Evolutionary conservation across 2,797 vertebrate genomes (phyloP), one percentile per base, ranked within the genome.

Genomic region (Rhinichthys osculus): DNA sequence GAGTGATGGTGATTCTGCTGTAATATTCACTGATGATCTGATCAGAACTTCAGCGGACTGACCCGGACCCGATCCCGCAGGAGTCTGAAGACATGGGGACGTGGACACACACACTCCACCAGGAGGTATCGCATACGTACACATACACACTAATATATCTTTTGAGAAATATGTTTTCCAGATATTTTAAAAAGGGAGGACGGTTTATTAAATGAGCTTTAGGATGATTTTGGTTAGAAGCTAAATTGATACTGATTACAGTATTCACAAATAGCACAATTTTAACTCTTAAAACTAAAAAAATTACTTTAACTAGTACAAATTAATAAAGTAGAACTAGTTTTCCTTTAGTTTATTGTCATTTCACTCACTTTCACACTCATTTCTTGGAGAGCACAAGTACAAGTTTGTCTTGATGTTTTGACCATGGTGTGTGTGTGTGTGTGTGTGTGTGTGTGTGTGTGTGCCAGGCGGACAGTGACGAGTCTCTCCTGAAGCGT

Each of bases 51-150:
- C 38, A 44, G 70, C 80, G 3, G 67, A 9, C 17, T 3, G 27
- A 47, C 81, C 83, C 83, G 7, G 76, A 47, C 40, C 59, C 7
- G 21, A 44, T 7, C 57, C 79, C 2, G 21, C n/a, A 35, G 62
- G 44, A 30, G 1, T 1, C 59, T 23, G n/a, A 5, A 44, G 79
- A 81, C 3, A 66, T 71, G 62, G 78, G 78, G 52, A 85, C 82
- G 11, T 84, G 78, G 85, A 85, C 84, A 77, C 84, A 78, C 87
- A 73, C 77, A 52, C 78, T 67, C 30, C 35, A 5, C 38, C 87
- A 87, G 38, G 33, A 87, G 87, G 85, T 87, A 44, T 50, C 67
- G 33, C 76, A 72, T 10, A 40, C n/a, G 7, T n/a, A 73, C 81
- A 11, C 38, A 6, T 30, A 38, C 38, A 35, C 23, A 52, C 27